A percentile compares a stretch with the other conserved stretches of the same genome.
phyloP scores from a whole-genome alignment of 2,797 vertebrate genomes.

The Cossypha niveicapilla region DNA sequence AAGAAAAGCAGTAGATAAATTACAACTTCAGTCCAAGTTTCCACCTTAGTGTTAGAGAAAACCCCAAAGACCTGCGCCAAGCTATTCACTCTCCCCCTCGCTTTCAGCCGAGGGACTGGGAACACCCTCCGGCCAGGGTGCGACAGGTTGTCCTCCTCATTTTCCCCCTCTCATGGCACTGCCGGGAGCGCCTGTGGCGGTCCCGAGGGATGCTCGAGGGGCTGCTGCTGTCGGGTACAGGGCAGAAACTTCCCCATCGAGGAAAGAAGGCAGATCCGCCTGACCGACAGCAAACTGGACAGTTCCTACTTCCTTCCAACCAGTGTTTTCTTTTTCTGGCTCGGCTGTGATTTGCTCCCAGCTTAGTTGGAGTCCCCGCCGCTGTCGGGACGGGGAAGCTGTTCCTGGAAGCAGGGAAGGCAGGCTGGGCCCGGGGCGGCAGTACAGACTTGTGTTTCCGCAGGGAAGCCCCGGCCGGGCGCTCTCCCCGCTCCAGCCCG shows the following conservation, averaged over 20 bases:
- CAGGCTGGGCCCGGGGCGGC: accelerated
- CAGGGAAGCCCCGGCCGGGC: background rate
- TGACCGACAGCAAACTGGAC: background rate
- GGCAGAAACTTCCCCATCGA: background rate
- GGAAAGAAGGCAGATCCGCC: background rate
- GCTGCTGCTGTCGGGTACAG: background rate
- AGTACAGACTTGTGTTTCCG: too few relatives aligned
- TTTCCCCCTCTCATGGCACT: background rate
- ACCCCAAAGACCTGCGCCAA: background rate
- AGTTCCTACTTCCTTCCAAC: background rate
- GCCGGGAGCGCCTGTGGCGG: background rate
- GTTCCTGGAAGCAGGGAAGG: background rate
- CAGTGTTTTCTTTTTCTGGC: accelerated
- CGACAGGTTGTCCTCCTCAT: background rate
- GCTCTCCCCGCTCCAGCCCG: background rate
- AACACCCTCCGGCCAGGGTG: background rate
- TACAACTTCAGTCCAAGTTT: background rate
- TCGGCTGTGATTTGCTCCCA: background rate
- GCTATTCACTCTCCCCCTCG: background rate
- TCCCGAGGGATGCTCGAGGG: background rate
- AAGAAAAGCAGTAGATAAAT: background rate
- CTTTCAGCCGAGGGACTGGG: background rate
- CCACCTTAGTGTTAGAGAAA: background rate
- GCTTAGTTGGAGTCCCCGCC: accelerated
- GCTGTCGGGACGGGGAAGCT: background rate